Evolutionary conservation across 2,888 invertebrate genomes (phyloP).

Genomic region (Cyrtodaria siliqua): DNA sequence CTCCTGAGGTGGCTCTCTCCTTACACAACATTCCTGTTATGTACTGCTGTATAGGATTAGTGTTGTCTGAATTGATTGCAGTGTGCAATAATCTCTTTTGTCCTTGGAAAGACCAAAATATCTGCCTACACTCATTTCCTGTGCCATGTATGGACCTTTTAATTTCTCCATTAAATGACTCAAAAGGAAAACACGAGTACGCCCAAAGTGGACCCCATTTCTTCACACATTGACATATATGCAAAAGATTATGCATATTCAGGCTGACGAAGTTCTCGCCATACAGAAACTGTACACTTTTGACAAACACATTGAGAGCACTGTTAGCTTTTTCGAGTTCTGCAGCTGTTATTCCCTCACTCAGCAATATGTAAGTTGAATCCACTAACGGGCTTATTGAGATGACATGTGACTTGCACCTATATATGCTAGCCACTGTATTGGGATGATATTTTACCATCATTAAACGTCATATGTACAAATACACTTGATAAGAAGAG

Average conservation of each 20-base stretch:
- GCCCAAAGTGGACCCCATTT: slow-evolving; percentile 61
- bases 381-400: slow-evolving; percentile 4
- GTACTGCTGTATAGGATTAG: not conserved
- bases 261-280: slow-evolving; percentile 15
- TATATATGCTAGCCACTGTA: too few species aligned
- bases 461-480: too few species aligned
- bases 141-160: slow-evolving; percentile 53
- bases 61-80: not conserved
- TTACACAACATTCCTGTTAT: not conserved
- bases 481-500: too few species aligned
- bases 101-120: slow-evolving; percentile 56
- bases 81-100: slow-evolving; percentile 27
- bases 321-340: slow-evolving; percentile 6
- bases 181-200: slow-evolving; percentile 63
- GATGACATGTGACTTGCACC: too few species aligned
- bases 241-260: slow-evolving; percentile 56
- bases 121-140: slow-evolving; percentile 51
- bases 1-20: too few species aligned
- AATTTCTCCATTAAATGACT: slow-evolving; percentile 60
- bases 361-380: slow-evolving; percentile 3
- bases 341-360: slow-evolving; percentile 11
- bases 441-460: too few species aligned
- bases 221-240: slow-evolving; percentile 39
- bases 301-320: slow-evolving; percentile 4
- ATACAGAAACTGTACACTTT: not conserved